Conservation (phyloP, 2,113 vertebrate species). For the Caranx ignobilis region DNA sequence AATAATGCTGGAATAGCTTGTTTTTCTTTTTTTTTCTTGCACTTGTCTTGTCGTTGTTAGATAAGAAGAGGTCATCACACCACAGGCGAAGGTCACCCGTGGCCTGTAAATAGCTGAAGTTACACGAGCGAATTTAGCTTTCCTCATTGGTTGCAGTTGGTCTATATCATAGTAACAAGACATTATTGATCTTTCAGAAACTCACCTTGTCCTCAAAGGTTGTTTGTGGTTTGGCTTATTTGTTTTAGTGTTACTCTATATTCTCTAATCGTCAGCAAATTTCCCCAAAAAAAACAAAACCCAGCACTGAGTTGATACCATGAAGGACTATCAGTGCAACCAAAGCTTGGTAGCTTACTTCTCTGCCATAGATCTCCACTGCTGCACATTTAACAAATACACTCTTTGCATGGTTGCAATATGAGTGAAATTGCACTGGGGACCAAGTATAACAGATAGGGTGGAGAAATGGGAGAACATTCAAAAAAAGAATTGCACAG, state of each 20-base stretch:
- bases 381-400: too few relatives aligned
- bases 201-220: neutral
- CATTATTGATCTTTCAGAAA: neutral
- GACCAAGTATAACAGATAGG: too few relatives aligned
- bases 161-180: neutral
- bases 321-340: too few relatives aligned
- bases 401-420: too few relatives aligned
- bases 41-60: neutral
- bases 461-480: too few relatives aligned
- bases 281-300: neutral
- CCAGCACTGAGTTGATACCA: too few relatives aligned
- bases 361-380: too few relatives aligned
- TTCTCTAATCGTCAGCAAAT: neutral
- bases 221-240: too few relatives aligned
- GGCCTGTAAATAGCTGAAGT: constrained; percentile 1
- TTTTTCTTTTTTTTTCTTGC: constrained; percentile 19
- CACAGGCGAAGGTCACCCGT: neutral
- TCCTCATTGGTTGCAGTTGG: neutral
- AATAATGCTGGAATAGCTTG: constrained; percentile 49
- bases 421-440: too few relatives aligned
- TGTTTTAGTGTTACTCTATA: too few relatives aligned
- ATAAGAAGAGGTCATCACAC: constrained; percentile 17
- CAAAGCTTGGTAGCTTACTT: too few relatives aligned
- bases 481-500: neutral
- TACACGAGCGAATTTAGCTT: neutral